These are phyloP conservation scores for Panagrolaimus sp. DNA, from an alignment of 1,140 invertebrate genomes.

Conservation along the genomic window DNA sequence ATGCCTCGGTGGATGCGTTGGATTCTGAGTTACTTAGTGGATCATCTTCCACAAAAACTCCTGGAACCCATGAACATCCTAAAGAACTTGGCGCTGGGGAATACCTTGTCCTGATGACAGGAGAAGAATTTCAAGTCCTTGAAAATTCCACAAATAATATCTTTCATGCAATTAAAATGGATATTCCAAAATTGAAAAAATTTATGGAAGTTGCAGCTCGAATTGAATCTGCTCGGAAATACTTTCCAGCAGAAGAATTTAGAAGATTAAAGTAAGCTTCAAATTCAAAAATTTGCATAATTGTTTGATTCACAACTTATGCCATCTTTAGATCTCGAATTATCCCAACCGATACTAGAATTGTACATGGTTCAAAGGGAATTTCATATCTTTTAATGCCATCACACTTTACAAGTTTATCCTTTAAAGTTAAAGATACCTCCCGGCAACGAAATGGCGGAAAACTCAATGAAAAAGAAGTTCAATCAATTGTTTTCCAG, in stretches of 20 bases:
- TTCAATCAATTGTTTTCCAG: background rate
- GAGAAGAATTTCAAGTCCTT: background rate
- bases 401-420: background rate
- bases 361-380: background rate
- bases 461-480: background rate
- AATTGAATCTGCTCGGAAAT: background rate
- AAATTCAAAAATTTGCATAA: background rate
- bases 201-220: background rate
- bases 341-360: background rate
- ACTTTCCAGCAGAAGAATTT: background rate
- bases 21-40: background rate
- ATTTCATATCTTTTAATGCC: background rate
- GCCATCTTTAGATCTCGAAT: background rate
- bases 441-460: too few species aligned
- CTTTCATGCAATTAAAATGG: background rate
- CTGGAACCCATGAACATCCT: background rate
- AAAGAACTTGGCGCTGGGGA: background rate
- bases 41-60: background rate
- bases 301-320: background rate
- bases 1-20: background rate
- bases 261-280: background rate
- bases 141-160: background rate
- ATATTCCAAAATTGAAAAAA: background rate
- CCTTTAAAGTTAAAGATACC: background rate
- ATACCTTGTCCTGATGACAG: background rate